phyloP scores from a whole-genome alignment of 2,797 vertebrate species.

The Sebastes wilsoni region DNA sequence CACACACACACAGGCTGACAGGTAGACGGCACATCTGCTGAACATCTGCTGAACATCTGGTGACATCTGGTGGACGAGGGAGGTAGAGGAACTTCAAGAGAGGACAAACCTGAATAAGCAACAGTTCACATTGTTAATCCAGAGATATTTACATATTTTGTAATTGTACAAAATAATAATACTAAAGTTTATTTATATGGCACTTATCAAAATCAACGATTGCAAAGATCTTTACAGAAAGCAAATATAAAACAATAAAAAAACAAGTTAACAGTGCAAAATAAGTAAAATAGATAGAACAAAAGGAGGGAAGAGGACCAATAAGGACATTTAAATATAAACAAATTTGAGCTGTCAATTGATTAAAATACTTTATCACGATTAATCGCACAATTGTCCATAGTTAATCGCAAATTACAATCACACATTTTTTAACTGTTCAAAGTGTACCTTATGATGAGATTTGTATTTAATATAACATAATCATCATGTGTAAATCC shows the following conservation, averaged over 20 bases:
- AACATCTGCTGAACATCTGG: slow-evolving; percentile 37
- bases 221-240: background rate
- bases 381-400: too few species aligned
- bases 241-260: background rate
- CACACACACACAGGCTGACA: slow-evolving; percentile 59
- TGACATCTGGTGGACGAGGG: slow-evolving; percentile 64
- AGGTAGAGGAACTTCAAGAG: background rate
- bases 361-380: accelerated
- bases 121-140: background rate
- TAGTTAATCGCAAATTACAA: too few species aligned
- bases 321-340: background rate
- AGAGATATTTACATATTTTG: background rate
- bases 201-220: background rate
- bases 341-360: too few species aligned
- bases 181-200: background rate
- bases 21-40: slow-evolving; percentile 4
- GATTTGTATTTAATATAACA: too few species aligned
- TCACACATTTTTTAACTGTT: too few species aligned
- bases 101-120: background rate
- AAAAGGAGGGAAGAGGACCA: background rate
- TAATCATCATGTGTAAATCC: too few species aligned
- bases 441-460: too few species aligned
- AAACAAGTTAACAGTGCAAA: background rate
- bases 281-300: background rate
- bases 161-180: background rate